Conservation (phyloP, 2,113 vertebrate genomes). For the Oostethus manadensis region DNA sequence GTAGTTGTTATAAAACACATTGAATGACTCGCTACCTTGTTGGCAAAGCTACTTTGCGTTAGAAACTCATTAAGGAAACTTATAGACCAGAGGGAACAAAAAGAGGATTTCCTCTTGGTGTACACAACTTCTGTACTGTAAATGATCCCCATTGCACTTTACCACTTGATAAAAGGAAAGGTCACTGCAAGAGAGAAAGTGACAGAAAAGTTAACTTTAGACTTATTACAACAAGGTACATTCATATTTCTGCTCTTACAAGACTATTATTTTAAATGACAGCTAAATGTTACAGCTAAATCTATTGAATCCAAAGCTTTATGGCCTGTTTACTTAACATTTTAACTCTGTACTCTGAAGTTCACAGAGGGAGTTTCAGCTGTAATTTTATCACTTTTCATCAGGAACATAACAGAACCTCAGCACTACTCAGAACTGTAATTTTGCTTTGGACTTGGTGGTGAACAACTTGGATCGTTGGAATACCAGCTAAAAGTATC, state of each 20-base stretch:
- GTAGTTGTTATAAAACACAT: not conserved
- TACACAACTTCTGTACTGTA: not conserved
- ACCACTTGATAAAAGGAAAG: slow-evolving; percentile 21
- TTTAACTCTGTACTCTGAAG: not conserved
- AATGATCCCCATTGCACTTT: slow-evolving; percentile 4
- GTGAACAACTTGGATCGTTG: slow-evolving; percentile 6
- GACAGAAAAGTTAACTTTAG: slow-evolving; percentile 34
- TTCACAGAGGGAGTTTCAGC: not conserved
- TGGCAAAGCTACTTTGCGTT: slow-evolving; percentile 2
- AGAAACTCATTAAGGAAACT: slow-evolving; percentile 6
- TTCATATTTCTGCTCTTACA: not conserved
- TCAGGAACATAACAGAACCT: not conserved
- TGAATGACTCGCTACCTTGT: not conserved
- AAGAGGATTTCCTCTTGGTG: slow-evolving; percentile 44
- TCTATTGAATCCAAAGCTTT: not conserved
- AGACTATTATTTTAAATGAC: not conserved
- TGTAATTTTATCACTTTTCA: not conserved
- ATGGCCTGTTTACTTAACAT: not conserved
- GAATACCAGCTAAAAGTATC: slow-evolving; percentile 15
- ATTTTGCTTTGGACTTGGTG: not conserved
- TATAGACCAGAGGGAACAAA: slow-evolving; percentile 33
- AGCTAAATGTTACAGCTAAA: not conserved
- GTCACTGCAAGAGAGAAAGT: slow-evolving; percentile 11
- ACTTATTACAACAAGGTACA: not conserved
- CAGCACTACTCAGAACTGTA: slow-evolving; percentile 4